Base-by-base conservation (phyloP, 2,797 vertebrate genomes). In the Clangula hyemalis region DNA sequence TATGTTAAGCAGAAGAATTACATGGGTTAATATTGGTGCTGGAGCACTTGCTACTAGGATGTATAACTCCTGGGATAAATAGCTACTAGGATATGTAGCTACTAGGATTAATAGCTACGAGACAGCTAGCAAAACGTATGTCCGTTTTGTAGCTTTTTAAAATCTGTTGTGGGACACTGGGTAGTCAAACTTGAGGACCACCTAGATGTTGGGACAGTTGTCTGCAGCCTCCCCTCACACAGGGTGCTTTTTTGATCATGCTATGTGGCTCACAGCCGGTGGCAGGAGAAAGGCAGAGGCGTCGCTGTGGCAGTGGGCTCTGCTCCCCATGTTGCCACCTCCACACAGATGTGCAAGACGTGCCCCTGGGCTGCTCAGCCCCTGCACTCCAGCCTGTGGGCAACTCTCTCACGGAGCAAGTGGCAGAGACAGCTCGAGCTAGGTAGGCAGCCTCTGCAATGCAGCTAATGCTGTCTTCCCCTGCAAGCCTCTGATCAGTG, bases 261-360 rank as follows among this genome's bases (percentile, higher is more conserved):
- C 16, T 66, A 25, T 54, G n/a, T 53, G 49, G 18, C 20, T 84
- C 20, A 34, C 10, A 25, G n/a, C 20, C 34, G 17, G 16, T 64
- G 64, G 25, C 18, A 64, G 43, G 10, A 1, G 1, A 32, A 0
- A 0, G 32, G 41, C 64, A 84, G 49, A 39, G 22, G 20, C 2
- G 0, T 27, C 12, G 22, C 22, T 61, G 22, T 51, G 53, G 10
- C 43, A 54, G 38, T 58, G 60, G 54, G 6, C 11, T 64, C n/a
- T 79, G 27, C 49, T 65, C 6, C 28, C 47, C 15, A 4, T 38
- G 18, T 74, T 34, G 28, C 58, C 12, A 16, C 4, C 10, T 12
- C 19, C 24, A 58, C 8, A 34, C 1, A 53, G 30, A 32, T 13
- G 15, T 36, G n/a, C 27, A 49, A 64, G 41, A 18, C 6, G 13